Percentiles rank a stretch among this genome's conserved stretches.
phyloP scores from a whole-genome alignment of 2,113 vertebrate genomes.

The Haemorhous mexicanus region DNA sequence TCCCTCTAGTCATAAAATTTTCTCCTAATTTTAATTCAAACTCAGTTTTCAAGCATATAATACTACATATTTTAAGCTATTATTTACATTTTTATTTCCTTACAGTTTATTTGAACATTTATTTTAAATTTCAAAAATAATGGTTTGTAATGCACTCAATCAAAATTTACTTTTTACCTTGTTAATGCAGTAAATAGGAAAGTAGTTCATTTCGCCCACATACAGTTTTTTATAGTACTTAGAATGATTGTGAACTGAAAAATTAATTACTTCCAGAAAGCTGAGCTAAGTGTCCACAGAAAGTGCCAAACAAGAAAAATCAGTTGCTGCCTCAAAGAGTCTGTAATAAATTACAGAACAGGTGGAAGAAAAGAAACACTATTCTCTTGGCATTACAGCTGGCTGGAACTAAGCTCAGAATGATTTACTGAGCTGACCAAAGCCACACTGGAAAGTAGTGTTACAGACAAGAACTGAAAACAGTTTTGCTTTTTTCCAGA shows the following conservation, averaged over 20 bases:
- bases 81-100: neutral
- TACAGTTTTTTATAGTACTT: neutral
- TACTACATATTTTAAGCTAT: neutral
- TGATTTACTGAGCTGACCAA: neutral
- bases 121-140: neutral
- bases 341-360: neutral
- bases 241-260: neutral
- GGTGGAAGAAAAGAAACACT: neutral
- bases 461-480: neutral
- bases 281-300: neutral
- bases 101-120: neutral
- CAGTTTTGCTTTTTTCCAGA: neutral
- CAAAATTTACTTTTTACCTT: neutral
- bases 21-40: neutral
- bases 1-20: neutral
- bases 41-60: neutral
- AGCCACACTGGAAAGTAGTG: neutral
- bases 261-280: neutral
- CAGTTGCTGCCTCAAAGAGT: neutral
- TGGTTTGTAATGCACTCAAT: neutral
- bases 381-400: neutral
- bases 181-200: neutral
- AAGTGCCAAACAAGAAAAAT: neutral
- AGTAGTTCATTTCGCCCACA: neutral
- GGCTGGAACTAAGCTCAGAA: neutral